phyloP scores from a whole-genome alignment of 2,797 vertebrate genomes.

The Danio albolineatus region DNA sequence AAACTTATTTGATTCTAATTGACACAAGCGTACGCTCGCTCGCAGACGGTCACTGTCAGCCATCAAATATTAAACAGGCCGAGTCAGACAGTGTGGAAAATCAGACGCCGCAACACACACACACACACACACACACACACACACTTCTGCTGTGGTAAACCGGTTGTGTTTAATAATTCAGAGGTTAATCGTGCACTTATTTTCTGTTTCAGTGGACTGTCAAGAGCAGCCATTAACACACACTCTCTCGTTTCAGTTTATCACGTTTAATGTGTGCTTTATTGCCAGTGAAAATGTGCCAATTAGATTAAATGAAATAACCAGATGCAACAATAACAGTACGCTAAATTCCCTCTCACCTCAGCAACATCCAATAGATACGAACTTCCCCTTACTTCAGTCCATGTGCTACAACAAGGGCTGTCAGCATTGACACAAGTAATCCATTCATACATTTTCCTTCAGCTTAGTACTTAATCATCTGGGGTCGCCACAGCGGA shows the following conservation, averaged over 20 bases:
- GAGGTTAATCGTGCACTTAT: conserved; percentile 33
- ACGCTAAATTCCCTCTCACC: not conserved
- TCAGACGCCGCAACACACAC: not conserved
- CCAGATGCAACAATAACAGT: not conserved
- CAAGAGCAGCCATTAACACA: conserved; percentile 6
- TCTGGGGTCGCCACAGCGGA: too few species aligned
- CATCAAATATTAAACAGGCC: not conserved
- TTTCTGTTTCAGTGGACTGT: not conserved
- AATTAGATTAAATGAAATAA: not conserved
- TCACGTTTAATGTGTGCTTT: not conserved
- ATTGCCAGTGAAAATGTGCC: not conserved
- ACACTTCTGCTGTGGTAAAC: not conserved
- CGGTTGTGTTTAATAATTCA: conserved; percentile 36
- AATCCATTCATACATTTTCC: too few species aligned
- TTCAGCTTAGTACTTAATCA: too few species aligned
- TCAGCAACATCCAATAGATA: not conserved
- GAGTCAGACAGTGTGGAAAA: not conserved
- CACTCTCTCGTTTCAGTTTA: conserved; percentile 1
- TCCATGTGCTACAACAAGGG: too few species aligned
- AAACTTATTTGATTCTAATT: not conserved
- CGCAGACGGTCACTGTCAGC: not conserved
- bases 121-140: conserved; percentile 13
- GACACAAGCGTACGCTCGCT: not conserved
- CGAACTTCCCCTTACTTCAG: too few species aligned
- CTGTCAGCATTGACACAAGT: too few species aligned